These are phyloP conservation scores for Teleogryllus oceanicus DNA, from an alignment of 2,888 invertebrate genomes.

Conservation along the genomic window DNA sequence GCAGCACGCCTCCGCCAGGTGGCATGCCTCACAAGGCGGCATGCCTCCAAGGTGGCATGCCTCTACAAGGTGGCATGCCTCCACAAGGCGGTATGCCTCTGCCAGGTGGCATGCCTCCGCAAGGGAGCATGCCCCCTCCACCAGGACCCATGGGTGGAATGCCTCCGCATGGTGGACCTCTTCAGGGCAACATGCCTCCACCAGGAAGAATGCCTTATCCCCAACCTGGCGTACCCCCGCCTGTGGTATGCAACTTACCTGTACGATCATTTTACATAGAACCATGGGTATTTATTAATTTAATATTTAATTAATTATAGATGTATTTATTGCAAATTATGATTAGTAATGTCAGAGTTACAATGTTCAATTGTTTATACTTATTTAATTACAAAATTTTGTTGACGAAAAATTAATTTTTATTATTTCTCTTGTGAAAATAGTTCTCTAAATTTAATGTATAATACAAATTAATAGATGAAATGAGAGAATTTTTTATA, in stretches of 20 bases:
- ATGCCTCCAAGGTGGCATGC: background rate
- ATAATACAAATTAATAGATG: no score
- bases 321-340: no score
- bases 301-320: no score
- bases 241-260: background rate
- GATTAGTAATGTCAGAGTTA: no score
- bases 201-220: background rate
- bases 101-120: background rate
- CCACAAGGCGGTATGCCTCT: background rate
- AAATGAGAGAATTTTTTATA: no score
- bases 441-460: no score
- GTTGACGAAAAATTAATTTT: no score
- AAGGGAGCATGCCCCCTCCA: constrained; percentile 12
- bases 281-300: no score
- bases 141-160: background rate
- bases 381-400: no score
- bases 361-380: no score
- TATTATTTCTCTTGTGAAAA: no score
- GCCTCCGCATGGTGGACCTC: background rate
- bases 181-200: background rate
- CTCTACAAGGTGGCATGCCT: constrained; percentile 1
- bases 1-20: background rate
- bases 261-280: no score
- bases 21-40: background rate
- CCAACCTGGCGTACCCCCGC: background rate